Base-by-base conservation (phyloP, 2,888 invertebrate genomes). In the Phasia obesa region DNA sequence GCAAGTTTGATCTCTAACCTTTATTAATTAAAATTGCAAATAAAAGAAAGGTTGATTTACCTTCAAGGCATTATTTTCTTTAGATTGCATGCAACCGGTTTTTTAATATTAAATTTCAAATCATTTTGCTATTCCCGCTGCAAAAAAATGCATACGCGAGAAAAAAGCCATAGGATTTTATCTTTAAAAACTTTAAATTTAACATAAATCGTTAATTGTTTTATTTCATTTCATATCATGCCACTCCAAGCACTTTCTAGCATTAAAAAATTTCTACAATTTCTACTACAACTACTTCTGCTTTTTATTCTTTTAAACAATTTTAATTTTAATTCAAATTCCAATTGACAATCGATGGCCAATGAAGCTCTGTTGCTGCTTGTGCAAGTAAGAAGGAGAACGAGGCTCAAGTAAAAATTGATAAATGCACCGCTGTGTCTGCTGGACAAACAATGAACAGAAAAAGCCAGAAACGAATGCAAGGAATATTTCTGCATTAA, bases 351-450 rank as follows among this genome's bases (percentile, higher is more conserved):
- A 79, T 47, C 73, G 25, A 53, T 51, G 67, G 7, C 13, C 47
- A 27, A 42, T n/a, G 55, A 73, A 57, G 9, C 38, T 23, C 51
- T 21, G 15, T 25, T 31, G 19, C 11, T 55, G n/a, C 53, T 62
- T n/a, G 71, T 23, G 25, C 35, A 60, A 49, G 27, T 44, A 15
- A 21, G 25, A 3, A 49, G 55, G 44, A 31, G 6, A 27, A 23
- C 25, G 25, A 19, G 44, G 49, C 51, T 62, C 9, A 15, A 53
- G 21, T 35, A 55, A 67, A 79, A 65, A 78, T 83, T 79, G 78
- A 83, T 83, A 83, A 83, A 83, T 78, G 74, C 77, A 65, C 76
- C 78, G 82, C 60, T 62, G 81, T 69, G 81, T 73, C 77, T 70
- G 62, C 81, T 70, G 51, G 31, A 60, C 59, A 73, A n/a, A 57